Base-by-base conservation (phyloP, 2,113 vertebrate species). In the Myotis brandtii region DNA sequence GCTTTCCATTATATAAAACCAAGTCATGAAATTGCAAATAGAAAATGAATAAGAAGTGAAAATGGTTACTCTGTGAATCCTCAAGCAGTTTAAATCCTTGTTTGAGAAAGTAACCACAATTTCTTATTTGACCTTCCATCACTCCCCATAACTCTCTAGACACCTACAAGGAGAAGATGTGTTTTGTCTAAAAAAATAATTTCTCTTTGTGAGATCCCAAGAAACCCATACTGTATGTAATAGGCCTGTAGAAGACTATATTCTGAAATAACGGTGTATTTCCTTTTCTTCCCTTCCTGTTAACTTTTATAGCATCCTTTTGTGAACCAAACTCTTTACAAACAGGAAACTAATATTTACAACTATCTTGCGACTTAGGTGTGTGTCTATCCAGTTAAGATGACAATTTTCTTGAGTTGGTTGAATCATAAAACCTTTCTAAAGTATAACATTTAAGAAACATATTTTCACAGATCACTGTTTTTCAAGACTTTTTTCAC, bases 391-490 rank as follows among this genome's bases (percentile, higher is more conserved):
- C 48, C 13, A 73, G 66, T 48, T 88, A 84, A 64, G 2, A 64
- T 56, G 64, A 81, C 37, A 69, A 40, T 79, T 83, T 84, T 59
- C 75, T 91, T 94, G 11, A 69, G 50, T 17, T 80, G 20, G 50
- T 17, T 80, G 20, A 96, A 37, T 75, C 48, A 92, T 3, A 64
- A 67, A 84, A 76, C 2, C 9, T 88, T 81, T 87, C 5, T 84
- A 52, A 95, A 70, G n/a, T 6, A 32, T 79, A 84, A 69, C 14
- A 88, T 87, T 88, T 91, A 91, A 23, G 21, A 96, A 91, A 37
- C 52, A 54, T 40, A 72, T 27, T 85, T 27, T 91, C 66, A 88
- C 62, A 25, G 81, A 64, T 23, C 6, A 59, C 17, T 87, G 14
- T 50, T 87, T 73, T 95, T 86, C 73, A 93, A 85, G n/a, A 89